Evolutionary conservation across 2,888 invertebrate genomes (phyloP).

Genomic region (Drosophila robusta): DNA sequence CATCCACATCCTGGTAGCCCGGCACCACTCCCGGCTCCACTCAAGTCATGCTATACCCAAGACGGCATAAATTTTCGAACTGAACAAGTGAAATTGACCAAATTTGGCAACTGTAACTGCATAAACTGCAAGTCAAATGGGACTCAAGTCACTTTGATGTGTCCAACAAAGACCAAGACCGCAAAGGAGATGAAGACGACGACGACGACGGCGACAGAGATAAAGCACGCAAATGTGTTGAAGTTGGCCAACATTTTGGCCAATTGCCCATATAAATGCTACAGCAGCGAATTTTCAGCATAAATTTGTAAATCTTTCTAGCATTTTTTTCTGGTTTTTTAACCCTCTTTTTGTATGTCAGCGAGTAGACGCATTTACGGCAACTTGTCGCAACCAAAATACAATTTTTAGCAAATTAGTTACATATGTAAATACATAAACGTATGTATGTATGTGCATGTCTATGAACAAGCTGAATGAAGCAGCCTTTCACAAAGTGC

Average conservation of each 20-base stretch:
- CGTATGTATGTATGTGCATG: background rate
- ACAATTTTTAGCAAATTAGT: slow-evolving; percentile 59
- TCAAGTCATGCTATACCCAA: slow-evolving; percentile 33
- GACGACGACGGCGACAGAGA: slow-evolving; percentile 35
- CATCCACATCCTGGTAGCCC: background rate
- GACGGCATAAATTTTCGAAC: slow-evolving; percentile 58
- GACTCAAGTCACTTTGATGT: slow-evolving; percentile 68
- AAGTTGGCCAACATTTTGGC: slow-evolving; percentile 70
- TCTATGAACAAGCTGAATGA: background rate
- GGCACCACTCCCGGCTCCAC: slow-evolving; percentile 1
- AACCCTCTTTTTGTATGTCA: slow-evolving; percentile 36
- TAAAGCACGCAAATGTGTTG: slow-evolving; percentile 74
- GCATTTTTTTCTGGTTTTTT: slow-evolving; percentile 28
- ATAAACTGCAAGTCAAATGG: slow-evolving; percentile 64
- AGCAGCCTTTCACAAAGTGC: slow-evolving; percentile 49
- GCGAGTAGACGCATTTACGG: slow-evolving; percentile 51
- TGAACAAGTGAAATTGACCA: slow-evolving; percentile 76
- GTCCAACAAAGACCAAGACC: slow-evolving; percentile 34
- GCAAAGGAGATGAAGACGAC: slow-evolving; percentile 4
- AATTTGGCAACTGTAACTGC: slow-evolving; percentile 70
- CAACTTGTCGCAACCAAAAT: slow-evolving; percentile 60
- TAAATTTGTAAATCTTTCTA: slow-evolving; percentile 68
- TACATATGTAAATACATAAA: slow-evolving; percentile 46
- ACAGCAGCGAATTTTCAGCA: slow-evolving; percentile 55
- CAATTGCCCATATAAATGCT: slow-evolving; percentile 73